Evolutionary conservation across 2,888 invertebrate species (phyloP).

Genomic region (Schrankia costaestrigalis): DNA sequence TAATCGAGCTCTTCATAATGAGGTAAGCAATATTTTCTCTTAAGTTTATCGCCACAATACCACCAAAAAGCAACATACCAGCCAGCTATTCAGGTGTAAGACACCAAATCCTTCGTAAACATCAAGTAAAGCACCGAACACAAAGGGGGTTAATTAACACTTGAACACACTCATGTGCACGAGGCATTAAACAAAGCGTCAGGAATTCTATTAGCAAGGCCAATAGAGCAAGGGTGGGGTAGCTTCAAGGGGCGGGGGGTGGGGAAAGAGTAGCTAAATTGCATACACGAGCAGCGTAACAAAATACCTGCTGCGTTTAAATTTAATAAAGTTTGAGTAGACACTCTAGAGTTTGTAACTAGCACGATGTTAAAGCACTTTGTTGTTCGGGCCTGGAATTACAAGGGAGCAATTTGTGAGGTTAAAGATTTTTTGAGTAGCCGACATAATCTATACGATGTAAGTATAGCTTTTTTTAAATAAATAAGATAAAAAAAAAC

Average conservation of each 20-base stretch:
- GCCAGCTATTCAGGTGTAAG: no score
- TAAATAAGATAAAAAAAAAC: no score
- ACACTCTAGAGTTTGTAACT: slow-evolving; percentile 17
- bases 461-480: no score
- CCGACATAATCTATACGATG: no score
- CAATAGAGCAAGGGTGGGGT: slow-evolving; percentile 12
- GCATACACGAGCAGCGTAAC: slow-evolving; percentile 14
- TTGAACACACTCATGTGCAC: neutral
- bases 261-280: slow-evolving; percentile 22
- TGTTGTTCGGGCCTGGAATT: no score
- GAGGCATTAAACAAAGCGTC: slow-evolving; percentile 4
- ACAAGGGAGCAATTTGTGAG: no score
- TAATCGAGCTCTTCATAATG: no score
- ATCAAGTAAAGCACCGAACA: slow-evolving; percentile 1
- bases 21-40: no score
- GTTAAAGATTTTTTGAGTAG: no score
- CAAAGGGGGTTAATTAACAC: slow-evolving; percentile 16
- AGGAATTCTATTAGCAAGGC: slow-evolving; percentile 11
- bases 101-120: no score
- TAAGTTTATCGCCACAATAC: no score
- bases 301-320: slow-evolving; percentile 16
- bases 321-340: slow-evolving; percentile 27
- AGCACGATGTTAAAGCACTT: slow-evolving; percentile 8
- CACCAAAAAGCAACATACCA: no score
- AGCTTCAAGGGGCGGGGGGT: slow-evolving; percentile 16